phyloP scores from a whole-genome alignment of 2,113 vertebrate species.

The Hydropotes inermis region DNA sequence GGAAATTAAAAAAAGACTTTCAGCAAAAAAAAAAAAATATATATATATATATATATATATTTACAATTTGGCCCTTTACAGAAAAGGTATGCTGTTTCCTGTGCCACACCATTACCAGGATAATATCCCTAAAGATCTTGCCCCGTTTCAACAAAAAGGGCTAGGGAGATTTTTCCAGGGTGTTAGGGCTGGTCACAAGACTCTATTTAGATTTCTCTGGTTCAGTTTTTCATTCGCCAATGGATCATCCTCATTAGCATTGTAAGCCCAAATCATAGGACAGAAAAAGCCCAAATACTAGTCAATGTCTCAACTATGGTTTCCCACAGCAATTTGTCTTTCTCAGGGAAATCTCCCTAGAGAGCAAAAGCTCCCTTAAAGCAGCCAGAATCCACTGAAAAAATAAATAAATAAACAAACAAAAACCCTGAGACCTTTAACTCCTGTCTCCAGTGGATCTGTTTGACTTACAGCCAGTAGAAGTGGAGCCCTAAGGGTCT shows the following conservation, averaged over 20 bases:
- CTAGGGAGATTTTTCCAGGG: neutral
- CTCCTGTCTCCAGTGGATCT: neutral
- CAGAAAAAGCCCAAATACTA: neutral
- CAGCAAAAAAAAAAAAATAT: too few relatives aligned
- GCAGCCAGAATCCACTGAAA: neutral
- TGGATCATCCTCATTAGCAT: neutral
- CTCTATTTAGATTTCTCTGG: neutral
- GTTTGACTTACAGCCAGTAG: neutral
- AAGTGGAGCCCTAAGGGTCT: neutral
- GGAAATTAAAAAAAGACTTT: too few relatives aligned
- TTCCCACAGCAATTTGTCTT: neutral
- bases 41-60: neutral
- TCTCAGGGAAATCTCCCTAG: neutral
- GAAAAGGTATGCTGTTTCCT: neutral
- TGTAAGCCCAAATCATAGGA: neutral
- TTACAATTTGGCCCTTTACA: neutral
- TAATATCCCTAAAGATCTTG: neutral
- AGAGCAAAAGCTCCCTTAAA: neutral
- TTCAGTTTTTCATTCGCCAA: neutral
- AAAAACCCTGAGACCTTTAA: neutral
- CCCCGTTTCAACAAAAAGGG: conserved; percentile 14
- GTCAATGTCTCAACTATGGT: neutral
- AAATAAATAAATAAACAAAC: neutral
- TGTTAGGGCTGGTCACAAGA: neutral
- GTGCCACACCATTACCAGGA: neutral